Evolutionary conservation across 2,797 vertebrate species (phyloP).

Genomic region (Neopelma chrysocephalum): DNA sequence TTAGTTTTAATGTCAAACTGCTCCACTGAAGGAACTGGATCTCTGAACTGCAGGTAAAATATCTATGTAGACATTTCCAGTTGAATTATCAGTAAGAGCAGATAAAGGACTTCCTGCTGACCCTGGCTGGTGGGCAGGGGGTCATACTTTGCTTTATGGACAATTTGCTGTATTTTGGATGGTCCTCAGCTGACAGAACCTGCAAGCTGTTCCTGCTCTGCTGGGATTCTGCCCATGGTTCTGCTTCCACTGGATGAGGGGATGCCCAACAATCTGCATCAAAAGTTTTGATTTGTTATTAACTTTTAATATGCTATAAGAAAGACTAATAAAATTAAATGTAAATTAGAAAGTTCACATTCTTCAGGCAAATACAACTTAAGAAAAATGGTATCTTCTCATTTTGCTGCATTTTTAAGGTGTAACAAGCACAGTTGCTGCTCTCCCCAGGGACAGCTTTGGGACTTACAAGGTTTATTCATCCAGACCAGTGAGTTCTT

Average conservation of each 20-base stretch:
- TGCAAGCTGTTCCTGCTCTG: not conserved
- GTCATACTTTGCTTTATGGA: not conserved
- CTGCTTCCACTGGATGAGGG: not conserved
- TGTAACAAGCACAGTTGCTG: not conserved
- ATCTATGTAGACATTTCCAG: rapidly evolving
- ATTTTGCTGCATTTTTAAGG: not conserved
- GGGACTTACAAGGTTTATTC: not conserved
- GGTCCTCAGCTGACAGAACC: not conserved
- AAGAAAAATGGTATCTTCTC: not conserved
- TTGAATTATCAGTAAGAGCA: not conserved
- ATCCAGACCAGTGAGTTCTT: not conserved
- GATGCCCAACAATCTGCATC: not conserved
- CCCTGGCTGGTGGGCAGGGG: not conserved
- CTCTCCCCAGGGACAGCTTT: not conserved
- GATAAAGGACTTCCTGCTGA: not conserved
- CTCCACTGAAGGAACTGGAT: not conserved
- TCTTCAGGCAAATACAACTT: not conserved
- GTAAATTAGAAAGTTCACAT: not conserved
- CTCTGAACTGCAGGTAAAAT: not conserved
- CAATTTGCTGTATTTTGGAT: not conserved
- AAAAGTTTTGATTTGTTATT: not conserved
- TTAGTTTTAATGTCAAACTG: not conserved
- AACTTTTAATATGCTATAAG: not conserved
- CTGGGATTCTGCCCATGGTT: rapidly evolving
- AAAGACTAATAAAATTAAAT: not conserved